Evolutionary conservation across 2,797 vertebrate species (phyloP), one percentile per base, ranked within the genome.

Genomic region (Esox lucius): DNA sequence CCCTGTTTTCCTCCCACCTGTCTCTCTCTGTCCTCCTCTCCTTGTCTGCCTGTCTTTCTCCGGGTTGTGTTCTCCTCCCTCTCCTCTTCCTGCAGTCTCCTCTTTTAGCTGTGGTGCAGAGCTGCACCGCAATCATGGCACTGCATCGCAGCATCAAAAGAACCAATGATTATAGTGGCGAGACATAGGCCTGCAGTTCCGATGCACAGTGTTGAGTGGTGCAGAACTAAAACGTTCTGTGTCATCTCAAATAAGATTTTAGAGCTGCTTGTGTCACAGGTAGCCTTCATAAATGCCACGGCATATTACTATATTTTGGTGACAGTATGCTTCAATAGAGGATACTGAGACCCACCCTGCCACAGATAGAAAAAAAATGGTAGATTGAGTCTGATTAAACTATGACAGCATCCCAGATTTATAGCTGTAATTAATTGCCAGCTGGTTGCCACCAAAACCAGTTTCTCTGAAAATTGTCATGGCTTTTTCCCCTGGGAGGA

Each of bases 131-230:
- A 46, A 46, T 46, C 42, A 22, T 53, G 2, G 56, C 56, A 65
- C 62, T 65, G 62, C 62, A 65, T 33, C 24, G 16, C 62, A 65
- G 62, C 15, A 65, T 33, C 16, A 65, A 65, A 65, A 22, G n/a
- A 24, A 65, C 15, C 16, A 65, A 15, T 65, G 62, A 28, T 85
- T 84, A 81, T 67, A 86, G 85, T 79, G 78, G 81, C 83, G 83
- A 84, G 80, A 77, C 79, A 77, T 66, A 79, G 80, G 62, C 62
- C 82, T 74, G 77, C 78, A 78, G 71, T 71, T 75, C 73, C 1
- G 5, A 81, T 79, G 77, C 81, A 80, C 62, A 33, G 64, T 66
- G 7, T 24, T 4, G 11, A 12, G 56, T 79, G 59, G 68, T 70
- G 82, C 78, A 84, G 83, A 16, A 7, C 28, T 7, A 66, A 33